Conservation (phyloP, 2,888 invertebrate genomes). For the Cerastoderma edule region DNA sequence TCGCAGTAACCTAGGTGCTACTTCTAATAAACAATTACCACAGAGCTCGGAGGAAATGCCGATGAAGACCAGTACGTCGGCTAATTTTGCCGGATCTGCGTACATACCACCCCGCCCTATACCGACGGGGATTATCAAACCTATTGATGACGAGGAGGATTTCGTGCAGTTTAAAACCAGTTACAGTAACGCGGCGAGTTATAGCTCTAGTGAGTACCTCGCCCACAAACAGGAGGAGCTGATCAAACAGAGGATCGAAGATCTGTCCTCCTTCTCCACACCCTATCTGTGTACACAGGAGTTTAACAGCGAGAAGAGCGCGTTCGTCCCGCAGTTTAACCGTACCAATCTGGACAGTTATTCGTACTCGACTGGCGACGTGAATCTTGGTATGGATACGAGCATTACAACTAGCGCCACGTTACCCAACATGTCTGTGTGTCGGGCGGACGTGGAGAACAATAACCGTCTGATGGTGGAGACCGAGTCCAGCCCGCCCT, state of each 20-base stretch:
- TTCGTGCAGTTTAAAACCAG: constrained; percentile 60
- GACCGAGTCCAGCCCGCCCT: constrained; percentile 75
- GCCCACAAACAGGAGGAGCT: constrained; percentile 81
- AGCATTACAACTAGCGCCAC: constrained; percentile 76
- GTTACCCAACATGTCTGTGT: constrained; percentile 75
- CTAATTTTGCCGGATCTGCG: constrained; percentile 40
- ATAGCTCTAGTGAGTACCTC: constrained; percentile 81
- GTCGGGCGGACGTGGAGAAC: constrained; percentile 73
- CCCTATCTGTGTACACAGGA: constrained; percentile 63
- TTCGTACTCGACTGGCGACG: constrained; percentile 63
- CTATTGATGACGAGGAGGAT: constrained; percentile 79
- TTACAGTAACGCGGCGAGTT: constrained; percentile 64
- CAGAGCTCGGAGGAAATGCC: constrained; percentile 79
- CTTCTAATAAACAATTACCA: constrained; percentile 70
- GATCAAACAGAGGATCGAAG: constrained; percentile 69
- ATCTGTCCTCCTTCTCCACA: constrained; percentile 66
- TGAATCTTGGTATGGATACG: constrained; percentile 59
- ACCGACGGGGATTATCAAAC: constrained; percentile 81
- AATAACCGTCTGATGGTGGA: constrained; percentile 84
- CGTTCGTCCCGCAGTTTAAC: constrained; percentile 53
- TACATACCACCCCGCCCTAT: constrained; percentile 64
- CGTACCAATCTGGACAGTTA: constrained; percentile 61
- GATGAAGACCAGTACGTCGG: constrained; percentile 48
- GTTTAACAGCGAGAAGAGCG: constrained; percentile 60
- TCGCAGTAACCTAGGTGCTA: constrained; percentile 75